These are phyloP conservation scores for Sepiola atlantica DNA, from an alignment of 2,888 invertebrate genomes.

Conservation along the genomic window DNA sequence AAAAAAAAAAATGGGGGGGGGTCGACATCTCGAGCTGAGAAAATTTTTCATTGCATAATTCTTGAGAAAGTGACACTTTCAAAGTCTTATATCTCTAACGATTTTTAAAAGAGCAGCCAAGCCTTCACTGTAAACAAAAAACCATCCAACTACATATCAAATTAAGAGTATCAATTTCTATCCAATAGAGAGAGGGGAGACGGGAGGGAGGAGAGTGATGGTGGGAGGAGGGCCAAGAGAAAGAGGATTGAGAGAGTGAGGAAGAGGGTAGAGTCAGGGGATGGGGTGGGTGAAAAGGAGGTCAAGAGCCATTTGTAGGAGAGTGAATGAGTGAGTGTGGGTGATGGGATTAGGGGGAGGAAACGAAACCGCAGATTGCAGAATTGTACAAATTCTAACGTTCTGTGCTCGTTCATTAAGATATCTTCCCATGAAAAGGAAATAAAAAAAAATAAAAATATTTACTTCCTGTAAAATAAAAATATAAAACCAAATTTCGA, in stretches of 20 bases:
- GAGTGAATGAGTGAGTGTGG: no score
- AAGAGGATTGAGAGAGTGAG: neutral
- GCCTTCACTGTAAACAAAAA: neutral
- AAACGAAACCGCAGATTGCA: neutral
- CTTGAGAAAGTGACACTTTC: neutral
- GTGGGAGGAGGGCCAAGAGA: neutral
- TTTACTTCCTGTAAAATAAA: neutral
- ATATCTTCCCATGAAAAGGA: neutral
- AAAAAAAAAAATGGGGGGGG: neutral
- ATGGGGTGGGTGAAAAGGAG: no score
- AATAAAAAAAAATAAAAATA: neutral
- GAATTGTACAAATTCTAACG: neutral
- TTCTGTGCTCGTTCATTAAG: neutral
- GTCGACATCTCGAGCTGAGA: neutral
- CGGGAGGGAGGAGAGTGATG: neutral
- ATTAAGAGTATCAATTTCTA: neutral
- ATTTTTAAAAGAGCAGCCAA: neutral
- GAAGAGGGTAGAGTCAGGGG: no score
- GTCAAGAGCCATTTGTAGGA: no score
- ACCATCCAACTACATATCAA: neutral
- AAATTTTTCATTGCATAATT: neutral
- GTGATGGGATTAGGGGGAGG: no score
- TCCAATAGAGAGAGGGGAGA: neutral
- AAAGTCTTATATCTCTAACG: neutral
- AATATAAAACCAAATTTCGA: no score